Evolutionary conservation across 1,140 invertebrate genomes (phyloP).

Genomic region (Antheraea pernyi): DNA sequence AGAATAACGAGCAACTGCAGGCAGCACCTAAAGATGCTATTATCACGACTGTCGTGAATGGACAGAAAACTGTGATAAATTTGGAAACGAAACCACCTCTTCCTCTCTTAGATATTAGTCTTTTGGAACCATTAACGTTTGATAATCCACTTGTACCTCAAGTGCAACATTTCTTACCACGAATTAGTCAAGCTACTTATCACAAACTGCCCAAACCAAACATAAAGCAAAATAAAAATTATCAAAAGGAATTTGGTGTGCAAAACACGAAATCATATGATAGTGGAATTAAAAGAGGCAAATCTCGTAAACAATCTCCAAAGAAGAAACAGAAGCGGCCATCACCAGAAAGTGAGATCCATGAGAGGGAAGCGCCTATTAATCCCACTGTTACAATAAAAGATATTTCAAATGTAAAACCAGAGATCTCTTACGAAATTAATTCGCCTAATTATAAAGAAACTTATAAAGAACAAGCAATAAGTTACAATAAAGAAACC

Average conservation of each 20-base stretch:
- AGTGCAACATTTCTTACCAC: slow-evolving; percentile 68
- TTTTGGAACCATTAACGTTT: slow-evolving; percentile 66
- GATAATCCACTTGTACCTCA: slow-evolving; percentile 69
- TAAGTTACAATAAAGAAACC: slow-evolving; percentile 63
- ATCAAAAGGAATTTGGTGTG: slow-evolving; percentile 48
- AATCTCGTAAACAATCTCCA: slow-evolving; percentile 34
- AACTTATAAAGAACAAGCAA: slow-evolving; percentile 54
- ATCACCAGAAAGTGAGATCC: slow-evolving; percentile 10
- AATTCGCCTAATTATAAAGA: slow-evolving; percentile 64
- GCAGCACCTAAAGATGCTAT: slow-evolving; percentile 43
- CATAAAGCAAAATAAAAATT: slow-evolving; percentile 40
- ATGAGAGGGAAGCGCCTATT: slow-evolving; percentile 14
- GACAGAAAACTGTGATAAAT: slow-evolving; percentile 52
- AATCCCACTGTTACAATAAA: slow-evolving; percentile 36
- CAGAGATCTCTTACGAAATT: slow-evolving; percentile 57
- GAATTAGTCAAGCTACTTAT: slow-evolving; percentile 57
- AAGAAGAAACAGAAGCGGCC: slow-evolving; percentile 53
- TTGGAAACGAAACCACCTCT: slow-evolving; percentile 57
- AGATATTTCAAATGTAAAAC: slow-evolving; percentile 40
- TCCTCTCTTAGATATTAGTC: slow-evolving; percentile 58
- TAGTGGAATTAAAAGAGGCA: slow-evolving; percentile 35
- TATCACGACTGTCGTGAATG: slow-evolving; percentile 48
- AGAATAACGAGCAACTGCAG: slow-evolving; percentile 38
- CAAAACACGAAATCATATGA: slow-evolving; percentile 56
- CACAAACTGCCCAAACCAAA: slow-evolving; percentile 46